Evolutionary conservation across 64 coral and sea anemone species (phyloP).

Genomic region (Anthopleura sola): DNA sequence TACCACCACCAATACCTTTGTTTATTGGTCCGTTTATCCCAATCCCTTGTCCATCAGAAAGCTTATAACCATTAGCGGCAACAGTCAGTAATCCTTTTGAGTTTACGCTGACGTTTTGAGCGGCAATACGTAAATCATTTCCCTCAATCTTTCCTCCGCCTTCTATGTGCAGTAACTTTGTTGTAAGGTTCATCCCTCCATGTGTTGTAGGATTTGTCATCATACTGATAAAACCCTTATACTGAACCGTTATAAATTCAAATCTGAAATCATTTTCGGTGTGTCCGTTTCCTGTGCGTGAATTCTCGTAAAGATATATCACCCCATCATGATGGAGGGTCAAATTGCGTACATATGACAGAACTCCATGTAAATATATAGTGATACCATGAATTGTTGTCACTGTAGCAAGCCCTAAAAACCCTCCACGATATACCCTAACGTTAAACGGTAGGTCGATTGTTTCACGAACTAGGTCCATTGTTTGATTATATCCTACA

Average conservation of each 20-base stretch:
- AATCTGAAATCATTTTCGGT: conserved; percentile 73
- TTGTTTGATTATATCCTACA: conserved; percentile 76
- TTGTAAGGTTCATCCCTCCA: conserved; percentile 83
- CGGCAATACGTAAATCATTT: conserved; percentile 61
- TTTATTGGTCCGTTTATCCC: conserved; percentile 64
- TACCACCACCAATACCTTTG: conserved; percentile 65
- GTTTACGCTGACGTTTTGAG: conserved; percentile 82
- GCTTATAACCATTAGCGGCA: conserved; percentile 56
- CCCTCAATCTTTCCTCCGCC: conserved; percentile 77
- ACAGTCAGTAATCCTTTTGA: conserved; percentile 62
- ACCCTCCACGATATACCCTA: conserved; percentile 88
- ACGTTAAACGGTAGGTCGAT: conserved; percentile 93
- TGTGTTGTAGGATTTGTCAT: conserved; percentile 64
- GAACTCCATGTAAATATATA: conserved; percentile 79
- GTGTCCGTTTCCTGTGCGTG: conserved; percentile 61
- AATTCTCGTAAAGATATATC: conserved; percentile 71
- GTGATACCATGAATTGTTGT: conserved; percentile 67
- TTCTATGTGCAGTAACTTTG: conserved; percentile 72
- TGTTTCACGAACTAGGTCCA: conserved; percentile 76
- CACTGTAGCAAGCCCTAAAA: conserved; percentile 67
- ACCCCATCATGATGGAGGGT: conserved; percentile 77
- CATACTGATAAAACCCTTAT: conserved; percentile 76
- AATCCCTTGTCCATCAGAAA: conserved; percentile 32
- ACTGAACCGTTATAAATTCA: conserved; percentile 72
- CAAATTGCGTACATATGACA: conserved; percentile 67